phyloP scores from a whole-genome alignment of 1,140 invertebrate genomes.

The Magallana gigas region DNA sequence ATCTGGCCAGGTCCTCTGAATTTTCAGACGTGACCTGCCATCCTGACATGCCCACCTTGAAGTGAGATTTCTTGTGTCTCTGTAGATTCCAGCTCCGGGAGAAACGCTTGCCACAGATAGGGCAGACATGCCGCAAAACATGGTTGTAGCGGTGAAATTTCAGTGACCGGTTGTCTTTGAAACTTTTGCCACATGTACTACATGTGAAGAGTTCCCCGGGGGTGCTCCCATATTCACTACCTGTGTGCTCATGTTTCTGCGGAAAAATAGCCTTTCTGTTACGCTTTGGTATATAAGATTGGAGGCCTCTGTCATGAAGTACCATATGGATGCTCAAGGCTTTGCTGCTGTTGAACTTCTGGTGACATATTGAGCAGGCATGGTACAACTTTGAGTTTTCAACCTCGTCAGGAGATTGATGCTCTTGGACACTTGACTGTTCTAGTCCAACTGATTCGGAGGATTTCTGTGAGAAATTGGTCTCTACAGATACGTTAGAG shows the following conservation, averaged over 20 bases:
- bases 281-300: slow-evolving; percentile 25
- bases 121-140: slow-evolving; percentile 61
- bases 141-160: slow-evolving; percentile 68
- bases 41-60: slow-evolving; percentile 35
- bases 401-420: neutral
- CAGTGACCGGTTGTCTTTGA: slow-evolving; percentile 62
- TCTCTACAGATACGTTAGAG: neutral
- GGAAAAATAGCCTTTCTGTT: slow-evolving; percentile 27
- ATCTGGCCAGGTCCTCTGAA: neutral
- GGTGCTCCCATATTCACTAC: slow-evolving; percentile 22
- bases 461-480: neutral
- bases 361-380: slow-evolving; percentile 49
- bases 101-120: slow-evolving; percentile 64
- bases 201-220: slow-evolving; percentile 50
- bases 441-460: neutral
- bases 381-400: neutral
- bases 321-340: slow-evolving; percentile 47
- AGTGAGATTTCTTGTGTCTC: slow-evolving; percentile 64
- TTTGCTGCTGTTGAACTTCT: slow-evolving; percentile 43
- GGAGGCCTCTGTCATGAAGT: slow-evolving; percentile 39
- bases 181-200: slow-evolving; percentile 65
- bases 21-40: slow-evolving; percentile 20
- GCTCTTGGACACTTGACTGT: neutral
- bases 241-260: slow-evolving; percentile 20
- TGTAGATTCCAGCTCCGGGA: slow-evolving; percentile 67